phyloP scores from a whole-genome alignment of 2,113 vertebrate species.

The Clarias gariepinus region DNA sequence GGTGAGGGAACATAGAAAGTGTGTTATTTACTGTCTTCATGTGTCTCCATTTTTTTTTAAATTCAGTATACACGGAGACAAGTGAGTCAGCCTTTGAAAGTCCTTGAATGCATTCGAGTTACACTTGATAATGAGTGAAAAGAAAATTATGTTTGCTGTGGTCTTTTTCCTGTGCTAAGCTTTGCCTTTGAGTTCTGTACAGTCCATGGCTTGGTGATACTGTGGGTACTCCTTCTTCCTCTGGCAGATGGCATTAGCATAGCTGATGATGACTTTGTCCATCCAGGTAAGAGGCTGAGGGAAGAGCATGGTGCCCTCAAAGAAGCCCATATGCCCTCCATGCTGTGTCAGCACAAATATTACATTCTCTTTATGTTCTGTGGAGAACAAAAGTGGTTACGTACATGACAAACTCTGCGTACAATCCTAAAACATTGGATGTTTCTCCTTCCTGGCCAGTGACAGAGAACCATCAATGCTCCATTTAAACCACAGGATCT shows the following conservation, averaged over 20 bases:
- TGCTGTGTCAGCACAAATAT: slow-evolving; percentile 89
- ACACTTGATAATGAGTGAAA: not conserved
- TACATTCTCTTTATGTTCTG: slow-evolving; percentile 88
- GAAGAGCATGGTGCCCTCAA: slow-evolving; percentile 90
- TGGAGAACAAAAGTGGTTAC: not conserved
- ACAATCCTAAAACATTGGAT: not conserved
- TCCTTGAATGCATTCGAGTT: not conserved
- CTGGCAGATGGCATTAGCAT: slow-evolving; percentile 85
- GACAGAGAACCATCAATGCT: not conserved
- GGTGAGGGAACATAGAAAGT: not conserved
- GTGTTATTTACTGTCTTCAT: not conserved
- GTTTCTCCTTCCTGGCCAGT: not conserved
- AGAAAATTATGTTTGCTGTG: no score
- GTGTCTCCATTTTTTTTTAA: not conserved
- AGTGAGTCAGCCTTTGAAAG: not conserved
- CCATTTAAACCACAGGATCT: not conserved
- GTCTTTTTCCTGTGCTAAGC: slow-evolving; percentile 4
- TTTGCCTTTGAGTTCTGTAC: slow-evolving; percentile 28
- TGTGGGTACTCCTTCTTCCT: slow-evolving; percentile 81
- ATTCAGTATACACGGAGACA: not conserved
- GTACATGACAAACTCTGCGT: not conserved
- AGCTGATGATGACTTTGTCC: slow-evolving; percentile 93
- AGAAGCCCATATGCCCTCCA: slow-evolving; percentile 95
- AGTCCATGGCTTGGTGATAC: slow-evolving; percentile 65
- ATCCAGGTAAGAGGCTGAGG: slow-evolving; percentile 95